Conservation (phyloP, 1,140 invertebrate genomes). For the Aphidius ervi region DNA sequence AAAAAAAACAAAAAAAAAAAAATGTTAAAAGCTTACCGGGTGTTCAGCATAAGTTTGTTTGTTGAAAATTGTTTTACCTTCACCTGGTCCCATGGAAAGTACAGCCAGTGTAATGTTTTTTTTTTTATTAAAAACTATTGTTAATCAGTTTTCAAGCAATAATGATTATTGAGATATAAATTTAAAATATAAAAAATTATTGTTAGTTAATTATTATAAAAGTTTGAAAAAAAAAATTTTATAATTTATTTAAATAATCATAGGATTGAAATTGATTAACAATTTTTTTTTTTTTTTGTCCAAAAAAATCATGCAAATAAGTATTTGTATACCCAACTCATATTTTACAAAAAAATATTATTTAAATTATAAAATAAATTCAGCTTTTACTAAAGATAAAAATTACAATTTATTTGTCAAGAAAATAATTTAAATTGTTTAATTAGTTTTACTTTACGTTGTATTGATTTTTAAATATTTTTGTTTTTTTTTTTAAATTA, state of each 20-base stretch:
- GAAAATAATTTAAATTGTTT: too few species aligned
- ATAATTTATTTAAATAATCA: neutral
- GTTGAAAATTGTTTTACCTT: constrained; percentile 25
- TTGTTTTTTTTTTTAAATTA: neutral
- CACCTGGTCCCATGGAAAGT: constrained; percentile 41
- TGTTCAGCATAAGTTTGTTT: neutral
- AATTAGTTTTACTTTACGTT: too few species aligned
- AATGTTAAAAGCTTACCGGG: constrained; percentile 42
- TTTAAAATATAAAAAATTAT: neutral
- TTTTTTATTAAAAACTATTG: constrained; percentile 31
- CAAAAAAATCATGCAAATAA: constrained; percentile 39
- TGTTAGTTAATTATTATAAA: neutral
- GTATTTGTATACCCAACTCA: constrained; percentile 49
- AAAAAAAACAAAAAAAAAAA: constrained; percentile 11
- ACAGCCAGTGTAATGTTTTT: too few species aligned
- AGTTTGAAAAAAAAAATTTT: neutral
- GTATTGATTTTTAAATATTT: too few species aligned
- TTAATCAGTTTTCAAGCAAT: constrained; percentile 40
- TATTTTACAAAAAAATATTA: neutral
- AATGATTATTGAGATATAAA: constrained; percentile 12
- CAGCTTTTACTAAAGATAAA: too few species aligned
- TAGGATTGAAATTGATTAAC: constrained; percentile 40
- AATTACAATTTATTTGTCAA: too few species aligned
- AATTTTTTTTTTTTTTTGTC: constrained; percentile 37
- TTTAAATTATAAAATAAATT: too few species aligned